Evolutionary conservation across 2,797 vertebrate species (phyloP), one percentile per base, ranked within the genome.

Genomic region (Catamblyrhynchus diadema): DNA sequence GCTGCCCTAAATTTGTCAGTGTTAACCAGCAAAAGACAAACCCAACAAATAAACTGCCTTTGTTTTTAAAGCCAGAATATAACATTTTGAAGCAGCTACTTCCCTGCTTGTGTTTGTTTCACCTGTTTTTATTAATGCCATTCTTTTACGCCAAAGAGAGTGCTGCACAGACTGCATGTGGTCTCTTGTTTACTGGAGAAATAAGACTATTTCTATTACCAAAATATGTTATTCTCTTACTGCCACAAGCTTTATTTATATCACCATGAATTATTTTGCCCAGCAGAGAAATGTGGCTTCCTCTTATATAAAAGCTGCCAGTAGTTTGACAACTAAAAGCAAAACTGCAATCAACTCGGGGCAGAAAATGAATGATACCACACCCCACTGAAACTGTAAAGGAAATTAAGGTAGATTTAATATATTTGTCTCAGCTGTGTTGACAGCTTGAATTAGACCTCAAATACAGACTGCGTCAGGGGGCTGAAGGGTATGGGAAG

Each of bases 331-430:
- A 86, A 69, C 35, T 53, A 59, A 89, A 91, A 94, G 57, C 33
- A 92, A 72, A 65, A 66, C 39, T 6, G 14, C 73, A 62, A 81
- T 72, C 84, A 86, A 15, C 75, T 21, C 0, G 1, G 33, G 72
- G 41, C 47, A 88, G 54, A 79, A 91, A 86, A 90, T 11, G 41
- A 90, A 90, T 12, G 21, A 72, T 59, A 89, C 32, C 75, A 69
- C 95, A 87, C 47, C 84, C 54, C 23, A 25, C 45, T 35, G 57
- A 81, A 85, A 86, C 33, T 14, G 69, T 69, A 67, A 75, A 89
- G 84, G 81, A 93, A 87, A 86, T 87, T 28, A 90, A 93, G 78
- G 93, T 57, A 81, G 60, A 59, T 71, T 65, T 85, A 85, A 92
- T 72, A 37, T 54, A 82, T 91, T 80, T 87, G 32, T 56, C 77